Evolutionary conservation across 2,797 vertebrate genomes (phyloP).

Genomic region (Limnodromus scolopaceus): DNA sequence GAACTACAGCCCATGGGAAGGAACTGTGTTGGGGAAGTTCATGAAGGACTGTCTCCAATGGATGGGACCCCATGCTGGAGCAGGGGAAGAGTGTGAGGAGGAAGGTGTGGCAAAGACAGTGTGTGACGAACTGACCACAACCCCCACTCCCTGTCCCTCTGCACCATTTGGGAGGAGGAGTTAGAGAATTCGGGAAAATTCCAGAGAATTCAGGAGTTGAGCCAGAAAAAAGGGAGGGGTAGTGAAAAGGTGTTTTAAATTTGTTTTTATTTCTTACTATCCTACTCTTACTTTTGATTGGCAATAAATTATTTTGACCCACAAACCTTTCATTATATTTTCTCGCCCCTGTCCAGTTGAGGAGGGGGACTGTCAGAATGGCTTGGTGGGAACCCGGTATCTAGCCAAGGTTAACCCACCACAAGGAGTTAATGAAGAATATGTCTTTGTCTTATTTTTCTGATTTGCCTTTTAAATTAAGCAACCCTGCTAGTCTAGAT

Average conservation of each 20-base stretch:
- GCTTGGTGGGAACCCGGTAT: not conserved
- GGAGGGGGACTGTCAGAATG: not conserved
- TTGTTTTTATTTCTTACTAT: not conserved
- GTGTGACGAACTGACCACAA: not conserved
- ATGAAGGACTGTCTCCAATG: not conserved
- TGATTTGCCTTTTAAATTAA: not conserved
- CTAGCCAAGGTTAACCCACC: not conserved
- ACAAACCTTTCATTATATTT: not conserved
- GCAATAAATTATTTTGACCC: not conserved
- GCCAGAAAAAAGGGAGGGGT: not conserved
- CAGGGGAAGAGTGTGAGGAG: not conserved
- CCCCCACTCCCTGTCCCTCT: not conserved
- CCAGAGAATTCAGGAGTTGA: not conserved
- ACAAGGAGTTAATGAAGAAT: not conserved
- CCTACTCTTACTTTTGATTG: not conserved
- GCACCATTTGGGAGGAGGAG: accelerated
- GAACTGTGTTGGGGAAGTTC: not conserved
- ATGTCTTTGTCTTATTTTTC: not conserved
- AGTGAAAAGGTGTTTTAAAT: not conserved
- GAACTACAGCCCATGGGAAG: not conserved
- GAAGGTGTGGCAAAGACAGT: not conserved
- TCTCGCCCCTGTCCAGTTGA: not conserved
- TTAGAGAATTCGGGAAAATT: not conserved
- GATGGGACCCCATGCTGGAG: not conserved
- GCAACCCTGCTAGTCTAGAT: not conserved